Evolutionary conservation across 2,888 invertebrate species (phyloP).

Genomic region (Drosophila neutralis): DNA sequence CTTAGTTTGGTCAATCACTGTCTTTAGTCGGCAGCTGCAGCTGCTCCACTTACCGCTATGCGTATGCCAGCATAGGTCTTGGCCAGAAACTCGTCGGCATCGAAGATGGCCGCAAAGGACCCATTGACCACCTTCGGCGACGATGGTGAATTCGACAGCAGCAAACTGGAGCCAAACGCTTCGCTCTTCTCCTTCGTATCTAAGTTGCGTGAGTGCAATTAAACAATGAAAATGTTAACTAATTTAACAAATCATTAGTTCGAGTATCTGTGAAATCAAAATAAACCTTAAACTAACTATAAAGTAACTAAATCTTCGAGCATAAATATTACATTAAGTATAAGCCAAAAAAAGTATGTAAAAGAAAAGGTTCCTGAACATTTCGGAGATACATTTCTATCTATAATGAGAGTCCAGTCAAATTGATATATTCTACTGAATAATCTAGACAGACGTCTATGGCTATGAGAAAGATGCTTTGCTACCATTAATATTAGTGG

Average conservation of each 20-base stretch:
- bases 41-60: slow-evolving; percentile 80
- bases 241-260: neutral
- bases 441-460: neutral
- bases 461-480: neutral
- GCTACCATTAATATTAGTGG: neutral
- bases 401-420: neutral
- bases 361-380: neutral
- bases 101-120: slow-evolving; percentile 96
- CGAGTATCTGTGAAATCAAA: neutral
- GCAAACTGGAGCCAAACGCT: slow-evolving; percentile 95
- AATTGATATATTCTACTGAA: neutral
- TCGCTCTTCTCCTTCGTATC: slow-evolving; percentile 94
- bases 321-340: neutral
- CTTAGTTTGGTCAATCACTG: neutral
- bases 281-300: neutral
- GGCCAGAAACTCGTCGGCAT: slow-evolving; percentile 86
- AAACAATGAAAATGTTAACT: neutral
- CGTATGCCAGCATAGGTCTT: slow-evolving; percentile 85
- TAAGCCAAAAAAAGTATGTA: rapidly evolving
- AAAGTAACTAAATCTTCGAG: neutral
- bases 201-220: slow-evolving; percentile 68
- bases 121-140: slow-evolving; percentile 98
- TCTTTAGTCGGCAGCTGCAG: rapidly evolving
- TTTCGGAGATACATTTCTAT: neutral
- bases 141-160: slow-evolving; percentile 97